These are phyloP conservation scores for Nothoprocta perdicaria DNA, from an alignment of 2,113 vertebrate species.

Conservation along the genomic window DNA sequence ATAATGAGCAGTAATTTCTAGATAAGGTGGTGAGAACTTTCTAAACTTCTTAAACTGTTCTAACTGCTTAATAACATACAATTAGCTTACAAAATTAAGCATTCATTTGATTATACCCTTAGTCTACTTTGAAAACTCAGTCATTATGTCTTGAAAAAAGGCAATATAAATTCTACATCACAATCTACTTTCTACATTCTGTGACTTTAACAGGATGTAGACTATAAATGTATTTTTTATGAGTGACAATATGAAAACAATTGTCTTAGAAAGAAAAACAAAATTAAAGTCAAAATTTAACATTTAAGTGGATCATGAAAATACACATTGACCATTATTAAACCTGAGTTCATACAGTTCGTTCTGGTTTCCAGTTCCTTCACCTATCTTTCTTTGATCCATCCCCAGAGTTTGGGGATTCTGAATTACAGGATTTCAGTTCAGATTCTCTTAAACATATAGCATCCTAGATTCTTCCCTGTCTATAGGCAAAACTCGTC, in stretches of 20 bases:
- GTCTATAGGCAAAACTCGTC: neutral
- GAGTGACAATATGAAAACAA: neutral
- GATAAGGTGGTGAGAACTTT: neutral
- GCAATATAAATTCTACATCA: neutral
- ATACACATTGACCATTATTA: neutral
- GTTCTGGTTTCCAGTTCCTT: neutral
- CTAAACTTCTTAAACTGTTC: neutral
- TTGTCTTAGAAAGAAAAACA: neutral
- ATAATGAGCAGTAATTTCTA: neutral
- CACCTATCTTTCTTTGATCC: neutral
- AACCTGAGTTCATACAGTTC: neutral
- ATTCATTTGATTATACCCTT: neutral
- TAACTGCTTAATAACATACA: neutral
- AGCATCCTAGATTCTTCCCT: neutral
- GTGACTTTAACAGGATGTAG: neutral
- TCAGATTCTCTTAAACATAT: neutral
- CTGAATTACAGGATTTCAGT: neutral
- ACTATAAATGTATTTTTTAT: neutral
- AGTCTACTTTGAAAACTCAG: neutral
- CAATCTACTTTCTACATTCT: neutral
- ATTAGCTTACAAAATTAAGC: neutral
- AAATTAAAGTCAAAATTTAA: neutral
- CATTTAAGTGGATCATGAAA: neutral
- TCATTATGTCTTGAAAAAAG: neutral
- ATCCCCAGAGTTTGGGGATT: neutral